phyloP scores from a whole-genome alignment of 2,888 invertebrate genomes.

The Apodemia zela region DNA sequence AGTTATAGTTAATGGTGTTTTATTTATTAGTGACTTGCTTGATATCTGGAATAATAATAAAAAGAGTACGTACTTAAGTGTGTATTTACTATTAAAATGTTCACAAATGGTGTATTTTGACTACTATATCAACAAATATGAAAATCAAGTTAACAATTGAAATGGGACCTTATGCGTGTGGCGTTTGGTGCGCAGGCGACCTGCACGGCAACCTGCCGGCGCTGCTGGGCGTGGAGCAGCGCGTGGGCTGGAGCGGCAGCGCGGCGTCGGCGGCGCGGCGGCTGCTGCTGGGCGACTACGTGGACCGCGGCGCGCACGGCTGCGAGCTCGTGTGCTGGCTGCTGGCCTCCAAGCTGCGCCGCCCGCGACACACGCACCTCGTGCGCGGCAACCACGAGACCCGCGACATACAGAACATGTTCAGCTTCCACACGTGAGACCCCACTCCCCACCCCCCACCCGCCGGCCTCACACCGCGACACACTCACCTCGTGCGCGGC shows the following conservation, averaged over 20 bases:
- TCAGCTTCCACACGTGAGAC: conserved; percentile 83
- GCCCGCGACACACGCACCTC: conserved; percentile 82
- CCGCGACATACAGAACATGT: conserved; percentile 86
- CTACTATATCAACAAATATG: too few relatives aligned
- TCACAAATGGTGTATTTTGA: too few relatives aligned
- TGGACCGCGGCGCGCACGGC: conserved; percentile 85
- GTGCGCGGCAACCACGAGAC: conserved; percentile 89
- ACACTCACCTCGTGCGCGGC: too few relatives aligned
- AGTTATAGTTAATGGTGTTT: too few relatives aligned
- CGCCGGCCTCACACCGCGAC: too few relatives aligned
- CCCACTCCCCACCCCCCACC: too few relatives aligned
- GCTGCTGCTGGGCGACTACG: conserved; percentile 88
- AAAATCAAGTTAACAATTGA: too few relatives aligned
- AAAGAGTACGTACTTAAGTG: too few relatives aligned
- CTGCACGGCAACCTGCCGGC: conserved; percentile 87
- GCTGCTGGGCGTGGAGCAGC: conserved; percentile 83
- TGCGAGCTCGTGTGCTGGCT: conserved; percentile 86
- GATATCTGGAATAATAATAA: too few relatives aligned
- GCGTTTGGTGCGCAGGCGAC: conserved; percentile 77
- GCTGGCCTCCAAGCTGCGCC: conserved; percentile 84
- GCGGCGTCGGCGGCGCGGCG: conserved; percentile 82
- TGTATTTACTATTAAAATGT: too few relatives aligned
- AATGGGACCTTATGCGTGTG: too few relatives aligned
- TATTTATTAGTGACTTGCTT: too few relatives aligned
- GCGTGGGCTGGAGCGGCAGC: conserved; percentile 83